Base-by-base conservation (phyloP, 2,797 vertebrate species). In the Rachycentron canadum region DNA sequence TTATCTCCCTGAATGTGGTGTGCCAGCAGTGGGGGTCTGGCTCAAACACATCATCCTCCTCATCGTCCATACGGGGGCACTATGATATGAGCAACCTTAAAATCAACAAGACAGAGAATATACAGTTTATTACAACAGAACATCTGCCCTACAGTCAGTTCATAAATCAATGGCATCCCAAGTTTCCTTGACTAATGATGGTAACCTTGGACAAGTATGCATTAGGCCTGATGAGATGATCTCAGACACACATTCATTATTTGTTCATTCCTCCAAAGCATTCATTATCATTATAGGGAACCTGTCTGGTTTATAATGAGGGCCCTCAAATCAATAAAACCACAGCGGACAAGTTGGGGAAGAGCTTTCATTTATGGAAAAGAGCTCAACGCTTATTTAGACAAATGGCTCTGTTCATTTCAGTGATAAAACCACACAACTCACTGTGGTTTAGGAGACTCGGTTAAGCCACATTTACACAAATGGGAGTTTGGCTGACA, bases 1-100 rank as follows among this genome's bases (percentile, higher is more conserved):
- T 95, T 95, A 96, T 93, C 90, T 94, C 92, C 84, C 87, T 86
- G 90, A 92, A 93, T 56, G 88, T 63, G 76, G 91, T 90, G 85
- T 75, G 89, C 92, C 94, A 94, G 90, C 56, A 84, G 78, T 68
- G 72, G 58, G 88, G 82, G 82, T 91, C 89, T 61, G 91, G 87
- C 91, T 89, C 90, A 85, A 94, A 95, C 85, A 96, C 95, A 94
- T 95, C 95, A 71, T 96, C 95, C 86, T 96, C 95, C 82, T 96
- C 95, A 89, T 96, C 95, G 72, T 95, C 95, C 95, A 96, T 96
- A 77, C 91, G 94, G 86, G 83, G 91, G 77, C 78, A 62, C 87
- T 93, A 74, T 57, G 38, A 73, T 74, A 78, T 72, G 85, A 79
- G 81, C 89, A 83, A 76, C 88, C 93, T 93, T 63, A 13, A 65